Percentiles rank a stretch among this genome's conserved stretches.
phyloP scores from a whole-genome alignment of 2,797 vertebrate genomes.

The Pogonophryne albipinna region DNA sequence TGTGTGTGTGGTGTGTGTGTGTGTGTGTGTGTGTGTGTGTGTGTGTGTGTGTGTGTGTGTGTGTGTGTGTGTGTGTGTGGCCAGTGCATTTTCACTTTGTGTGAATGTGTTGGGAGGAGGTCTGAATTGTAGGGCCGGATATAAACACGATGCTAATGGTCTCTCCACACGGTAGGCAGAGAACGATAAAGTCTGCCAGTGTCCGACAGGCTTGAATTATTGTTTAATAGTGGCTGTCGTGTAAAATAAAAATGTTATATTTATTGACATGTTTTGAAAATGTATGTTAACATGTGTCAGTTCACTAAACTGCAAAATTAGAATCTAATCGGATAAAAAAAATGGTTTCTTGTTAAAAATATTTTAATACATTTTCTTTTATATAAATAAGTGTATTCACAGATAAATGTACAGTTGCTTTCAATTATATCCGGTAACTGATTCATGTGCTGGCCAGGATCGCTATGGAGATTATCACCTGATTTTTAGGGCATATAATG shows the following conservation, averaged over 20 bases:
- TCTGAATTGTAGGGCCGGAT: slow-evolving; percentile 41
- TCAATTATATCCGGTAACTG: background rate
- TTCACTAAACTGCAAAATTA: background rate
- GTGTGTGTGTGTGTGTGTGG: no score
- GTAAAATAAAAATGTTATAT: no score
- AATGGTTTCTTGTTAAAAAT: no score
- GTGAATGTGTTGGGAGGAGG: slow-evolving; percentile 13
- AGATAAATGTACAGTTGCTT: background rate
- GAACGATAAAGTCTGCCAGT: slow-evolving; percentile 1
- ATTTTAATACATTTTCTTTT: no score
- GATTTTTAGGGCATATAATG: background rate
- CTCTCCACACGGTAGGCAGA: slow-evolving; percentile 33
- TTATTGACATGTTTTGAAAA: no score
- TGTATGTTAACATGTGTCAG: no score
- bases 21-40: no score
- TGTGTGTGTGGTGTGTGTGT: no score
- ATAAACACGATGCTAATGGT: slow-evolving; percentile 55
- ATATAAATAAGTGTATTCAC: no score
- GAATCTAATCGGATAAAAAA: background rate
- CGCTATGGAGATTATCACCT: background rate
- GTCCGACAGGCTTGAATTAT: background rate
- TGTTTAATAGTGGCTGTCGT: no score
- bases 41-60: no score
- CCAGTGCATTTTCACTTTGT: background rate
- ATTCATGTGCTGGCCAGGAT: background rate